Conservation (phyloP, 2,888 invertebrate genomes). For the Synanthedon vespiformis region DNA sequence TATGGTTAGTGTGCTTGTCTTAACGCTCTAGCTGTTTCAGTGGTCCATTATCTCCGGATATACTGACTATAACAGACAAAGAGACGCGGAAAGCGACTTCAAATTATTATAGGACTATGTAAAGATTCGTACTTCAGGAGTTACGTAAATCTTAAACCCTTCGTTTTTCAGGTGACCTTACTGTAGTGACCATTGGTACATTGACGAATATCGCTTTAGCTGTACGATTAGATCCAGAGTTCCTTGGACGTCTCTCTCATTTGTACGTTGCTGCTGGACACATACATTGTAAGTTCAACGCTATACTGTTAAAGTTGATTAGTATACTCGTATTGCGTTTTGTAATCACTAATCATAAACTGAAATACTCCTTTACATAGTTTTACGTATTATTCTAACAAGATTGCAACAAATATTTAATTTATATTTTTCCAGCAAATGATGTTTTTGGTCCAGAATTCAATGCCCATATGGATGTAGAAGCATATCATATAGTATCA, state of each 20-base stretch:
- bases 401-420: too few relatives aligned
- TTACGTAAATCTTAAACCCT: slow-evolving; percentile 3
- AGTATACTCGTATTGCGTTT: too few relatives aligned
- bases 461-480: slow-evolving; percentile 35
- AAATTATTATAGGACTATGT: not conserved
- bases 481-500: slow-evolving; percentile 32
- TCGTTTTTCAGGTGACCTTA: slow-evolving; percentile 63
- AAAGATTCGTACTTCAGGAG: not conserved
- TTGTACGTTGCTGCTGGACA: slow-evolving; percentile 86
- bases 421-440: too few relatives aligned
- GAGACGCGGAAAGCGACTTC: not conserved
- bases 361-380: too few relatives aligned
- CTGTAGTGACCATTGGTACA: slow-evolving; percentile 77
- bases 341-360: too few relatives aligned
- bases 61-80: too few relatives aligned
- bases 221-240: slow-evolving; percentile 74
- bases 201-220: slow-evolving; percentile 85
- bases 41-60: too few relatives aligned
- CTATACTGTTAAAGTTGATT: too few relatives aligned
- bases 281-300: slow-evolving; percentile 68
- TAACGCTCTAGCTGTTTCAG: too few relatives aligned
- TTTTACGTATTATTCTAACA: too few relatives aligned
- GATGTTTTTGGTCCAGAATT: slow-evolving; percentile 22
- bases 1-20: too few relatives aligned
- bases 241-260: slow-evolving; percentile 73